Conservation (phyloP, 53 echinoderm and acorn worm species). For the Antedon mediterranea region DNA sequence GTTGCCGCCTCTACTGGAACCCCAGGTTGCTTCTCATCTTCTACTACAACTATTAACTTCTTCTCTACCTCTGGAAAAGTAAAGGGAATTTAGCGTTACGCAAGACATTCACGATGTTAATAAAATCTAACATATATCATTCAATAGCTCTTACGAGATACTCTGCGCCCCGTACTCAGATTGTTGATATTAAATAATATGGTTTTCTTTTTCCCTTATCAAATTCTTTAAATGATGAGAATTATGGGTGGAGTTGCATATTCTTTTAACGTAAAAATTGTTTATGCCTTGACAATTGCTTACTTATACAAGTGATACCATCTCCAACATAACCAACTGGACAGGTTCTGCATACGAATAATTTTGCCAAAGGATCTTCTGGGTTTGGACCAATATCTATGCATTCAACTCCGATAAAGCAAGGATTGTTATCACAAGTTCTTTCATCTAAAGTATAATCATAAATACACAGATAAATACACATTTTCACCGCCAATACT, state of each 20-base stretch:
- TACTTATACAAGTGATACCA: slow-evolving; percentile 39
- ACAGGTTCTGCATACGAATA: slow-evolving; percentile 31
- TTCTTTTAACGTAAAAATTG: no score
- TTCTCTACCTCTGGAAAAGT: not conserved
- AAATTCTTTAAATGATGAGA: no score
- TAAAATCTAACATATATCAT: no score
- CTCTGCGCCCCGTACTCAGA: no score
- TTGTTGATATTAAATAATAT: no score
- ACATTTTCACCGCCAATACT: no score
- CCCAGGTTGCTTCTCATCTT: not conserved
- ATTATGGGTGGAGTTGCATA: no score
- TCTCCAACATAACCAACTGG: slow-evolving; percentile 32
- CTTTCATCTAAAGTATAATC: slow-evolving; percentile 14
- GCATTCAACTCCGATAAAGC: slow-evolving; percentile 34
- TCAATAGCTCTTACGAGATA: no score
- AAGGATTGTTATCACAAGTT: slow-evolving; percentile 37
- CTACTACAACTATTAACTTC: not conserved
- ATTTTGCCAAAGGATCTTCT: slow-evolving; percentile 15
- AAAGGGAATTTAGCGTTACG: no score
- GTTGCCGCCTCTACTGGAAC: slow-evolving; percentile 20
- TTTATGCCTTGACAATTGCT: not conserved
- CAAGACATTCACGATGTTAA: no score
- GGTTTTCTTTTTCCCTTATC: no score
- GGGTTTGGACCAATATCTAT: slow-evolving; percentile 6
- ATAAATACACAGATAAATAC: no score